Conservation (phyloP, 2,888 invertebrate species). For the Monochamus alternatus region DNA sequence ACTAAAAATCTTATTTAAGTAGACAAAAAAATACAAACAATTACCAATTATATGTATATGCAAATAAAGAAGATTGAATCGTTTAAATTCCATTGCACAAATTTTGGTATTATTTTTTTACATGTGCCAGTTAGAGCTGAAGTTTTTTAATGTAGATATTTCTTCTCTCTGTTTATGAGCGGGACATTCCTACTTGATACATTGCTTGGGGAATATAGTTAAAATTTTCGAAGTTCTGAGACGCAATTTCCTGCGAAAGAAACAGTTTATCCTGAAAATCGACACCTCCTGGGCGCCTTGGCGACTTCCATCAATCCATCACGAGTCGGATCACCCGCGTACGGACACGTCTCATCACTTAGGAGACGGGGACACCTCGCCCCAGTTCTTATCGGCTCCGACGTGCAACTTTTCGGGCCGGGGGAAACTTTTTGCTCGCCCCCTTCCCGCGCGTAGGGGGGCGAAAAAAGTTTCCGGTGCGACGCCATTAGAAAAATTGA, state of each 20-base stretch:
- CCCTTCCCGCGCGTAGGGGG: constrained; percentile 3
- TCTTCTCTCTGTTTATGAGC: no score
- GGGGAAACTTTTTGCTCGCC: not conserved
- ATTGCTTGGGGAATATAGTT: no score
- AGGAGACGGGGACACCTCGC: not conserved
- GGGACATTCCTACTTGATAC: no score
- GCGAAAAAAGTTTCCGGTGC: constrained; percentile 8
- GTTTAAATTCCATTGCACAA: no score
- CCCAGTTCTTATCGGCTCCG: not conserved
- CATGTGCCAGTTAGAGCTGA: no score
- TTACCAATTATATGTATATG: no score
- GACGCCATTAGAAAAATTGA: constrained; percentile 25
- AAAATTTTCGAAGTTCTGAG: no score
- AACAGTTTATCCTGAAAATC: not conserved
- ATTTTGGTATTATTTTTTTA: no score
- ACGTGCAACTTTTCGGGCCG: not conserved
- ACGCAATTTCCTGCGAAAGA: not conserved
- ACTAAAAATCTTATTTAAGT: no score
- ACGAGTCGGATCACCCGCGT: not conserved
- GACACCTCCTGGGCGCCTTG: not conserved
- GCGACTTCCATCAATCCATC: not conserved
- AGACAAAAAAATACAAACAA: no score
- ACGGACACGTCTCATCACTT: not conserved
- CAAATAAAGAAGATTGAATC: no score
- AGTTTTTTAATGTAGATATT: no score